These are phyloP conservation scores for Zaprionus inermis DNA, from an alignment of 1,140 invertebrate genomes.

Conservation along the genomic window DNA sequence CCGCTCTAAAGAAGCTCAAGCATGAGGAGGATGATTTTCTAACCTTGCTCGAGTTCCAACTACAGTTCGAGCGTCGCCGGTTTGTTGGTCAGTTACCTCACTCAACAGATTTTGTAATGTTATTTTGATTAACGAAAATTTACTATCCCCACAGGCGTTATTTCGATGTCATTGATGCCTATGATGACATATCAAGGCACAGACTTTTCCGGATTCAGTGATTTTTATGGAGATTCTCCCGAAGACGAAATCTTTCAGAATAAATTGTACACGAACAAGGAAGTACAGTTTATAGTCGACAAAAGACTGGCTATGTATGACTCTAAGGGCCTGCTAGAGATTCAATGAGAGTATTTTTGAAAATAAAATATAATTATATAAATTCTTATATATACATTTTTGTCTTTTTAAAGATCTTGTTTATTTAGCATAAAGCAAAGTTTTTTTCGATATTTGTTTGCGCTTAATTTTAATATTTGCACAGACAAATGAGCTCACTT, in stretches of 20 bases:
- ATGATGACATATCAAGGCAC: conserved; percentile 53
- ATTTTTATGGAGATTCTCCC: conserved; percentile 46
- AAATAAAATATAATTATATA: background rate
- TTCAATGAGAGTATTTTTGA: conserved; percentile 9
- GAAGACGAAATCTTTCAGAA: conserved; percentile 44
- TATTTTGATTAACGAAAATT: background rate
- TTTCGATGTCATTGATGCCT: conserved; percentile 45
- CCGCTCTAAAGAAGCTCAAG: conserved; percentile 41
- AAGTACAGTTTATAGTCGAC: conserved; percentile 28
- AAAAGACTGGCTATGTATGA: conserved; percentile 52
- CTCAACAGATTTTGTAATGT: background rate
- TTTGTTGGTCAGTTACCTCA: conserved; percentile 54
- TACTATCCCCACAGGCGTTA: conserved; percentile 9
- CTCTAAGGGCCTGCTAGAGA: conserved; percentile 58
- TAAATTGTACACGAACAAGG: conserved; percentile 40
- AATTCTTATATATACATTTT: too few species aligned
- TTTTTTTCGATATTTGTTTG: background rate
- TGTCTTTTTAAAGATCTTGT: background rate
- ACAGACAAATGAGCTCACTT: background rate
- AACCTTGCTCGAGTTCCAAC: conserved; percentile 53
- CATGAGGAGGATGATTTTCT: conserved; percentile 48
- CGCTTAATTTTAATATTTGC: background rate
- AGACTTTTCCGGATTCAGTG: conserved; percentile 45
- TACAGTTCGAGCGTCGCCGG: conserved; percentile 57
- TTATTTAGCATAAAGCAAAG: too few species aligned